Evolutionary conservation across 2,797 vertebrate genomes (phyloP).

Genomic region (Dromococcyx pavoninus): DNA sequence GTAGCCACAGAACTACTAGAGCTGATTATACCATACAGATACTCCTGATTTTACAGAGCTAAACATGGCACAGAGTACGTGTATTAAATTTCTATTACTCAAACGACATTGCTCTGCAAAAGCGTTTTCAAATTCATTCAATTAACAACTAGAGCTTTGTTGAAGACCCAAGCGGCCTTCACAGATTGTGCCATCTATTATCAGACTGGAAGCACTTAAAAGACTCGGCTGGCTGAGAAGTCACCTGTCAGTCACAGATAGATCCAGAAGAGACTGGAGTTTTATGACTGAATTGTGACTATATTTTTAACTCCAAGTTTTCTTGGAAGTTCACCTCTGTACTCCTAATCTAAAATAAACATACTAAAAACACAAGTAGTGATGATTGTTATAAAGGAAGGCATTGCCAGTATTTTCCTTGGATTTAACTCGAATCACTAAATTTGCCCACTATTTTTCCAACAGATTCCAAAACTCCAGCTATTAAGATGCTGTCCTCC

Average conservation of each 20-base stretch:
- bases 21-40: fast-evolving
- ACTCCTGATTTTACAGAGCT: neutral
- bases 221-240: neutral
- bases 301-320: neutral
- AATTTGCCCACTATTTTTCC: neutral
- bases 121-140: neutral
- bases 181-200: neutral
- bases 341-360: neutral
- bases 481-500: neutral
- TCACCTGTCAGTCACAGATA: neutral
- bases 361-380: neutral
- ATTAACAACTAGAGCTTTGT: neutral
- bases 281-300: neutral
- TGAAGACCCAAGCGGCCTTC: neutral
- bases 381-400: neutral
- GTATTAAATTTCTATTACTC: neutral
- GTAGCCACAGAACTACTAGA: neutral
- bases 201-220: neutral
- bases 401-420: neutral
- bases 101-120: neutral
- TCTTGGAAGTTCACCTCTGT: neutral
- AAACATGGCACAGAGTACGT: fast-evolving
- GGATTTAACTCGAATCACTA: neutral
- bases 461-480: neutral
- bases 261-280: neutral